phyloP scores from a whole-genome alignment of 2,888 invertebrate genomes.

The Harpalus rufipes region DNA sequence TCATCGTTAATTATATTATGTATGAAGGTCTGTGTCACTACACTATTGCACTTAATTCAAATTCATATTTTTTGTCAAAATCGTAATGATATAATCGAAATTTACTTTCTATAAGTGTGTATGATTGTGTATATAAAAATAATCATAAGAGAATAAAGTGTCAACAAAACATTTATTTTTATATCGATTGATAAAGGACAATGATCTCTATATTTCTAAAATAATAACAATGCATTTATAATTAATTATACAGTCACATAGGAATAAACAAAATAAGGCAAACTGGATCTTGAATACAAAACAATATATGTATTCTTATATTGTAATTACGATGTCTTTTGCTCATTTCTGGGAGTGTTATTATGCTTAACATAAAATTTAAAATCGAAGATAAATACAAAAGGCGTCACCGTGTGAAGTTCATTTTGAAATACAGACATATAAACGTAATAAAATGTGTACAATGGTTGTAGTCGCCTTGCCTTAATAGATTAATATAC shows the following conservation, averaged over 20 bases:
- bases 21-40: not conserved
- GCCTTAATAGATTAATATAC: too few species aligned
- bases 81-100: not conserved
- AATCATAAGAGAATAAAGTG: not conserved
- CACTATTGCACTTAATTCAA: not conserved
- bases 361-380: not conserved
- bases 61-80: not conserved
- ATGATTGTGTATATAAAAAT: not conserved
- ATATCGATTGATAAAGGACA: constrained; percentile 14
- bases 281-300: not conserved
- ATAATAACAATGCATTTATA: constrained; percentile 26
- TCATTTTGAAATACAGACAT: too few species aligned
- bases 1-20: not conserved
- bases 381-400: not conserved
- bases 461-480: too few species aligned
- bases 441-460: too few species aligned
- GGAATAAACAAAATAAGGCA: constrained; percentile 13
- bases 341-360: not conserved
- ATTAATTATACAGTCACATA: constrained; percentile 5
- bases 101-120: not conserved
- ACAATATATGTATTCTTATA: not conserved
- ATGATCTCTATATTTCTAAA: constrained; percentile 34
- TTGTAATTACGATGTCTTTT: not conserved
- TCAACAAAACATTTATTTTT: not conserved
- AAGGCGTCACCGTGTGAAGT: too few species aligned